Evolutionary conservation across 2,797 vertebrate species (phyloP).

Genomic region (Microcaecilia unicolor): DNA sequence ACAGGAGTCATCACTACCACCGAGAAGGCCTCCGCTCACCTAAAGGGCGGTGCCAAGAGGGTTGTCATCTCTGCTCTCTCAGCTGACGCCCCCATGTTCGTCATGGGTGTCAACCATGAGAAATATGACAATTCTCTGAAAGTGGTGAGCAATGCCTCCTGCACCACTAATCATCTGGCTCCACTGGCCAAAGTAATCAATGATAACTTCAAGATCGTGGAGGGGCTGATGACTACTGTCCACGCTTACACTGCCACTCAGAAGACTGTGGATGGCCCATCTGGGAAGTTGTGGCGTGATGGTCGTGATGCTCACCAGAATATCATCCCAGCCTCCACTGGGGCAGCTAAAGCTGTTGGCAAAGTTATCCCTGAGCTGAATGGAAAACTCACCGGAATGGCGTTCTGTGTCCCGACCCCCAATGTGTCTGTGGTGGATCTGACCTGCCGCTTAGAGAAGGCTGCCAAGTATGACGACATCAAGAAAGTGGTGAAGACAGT

Average conservation of each 20-base stretch:
- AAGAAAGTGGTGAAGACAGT: slow-evolving; percentile 89
- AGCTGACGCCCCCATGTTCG: slow-evolving; percentile 94
- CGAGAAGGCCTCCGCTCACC: slow-evolving; percentile 88
- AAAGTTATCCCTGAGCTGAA: slow-evolving; percentile 96
- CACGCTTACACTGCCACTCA: slow-evolving; percentile 94
- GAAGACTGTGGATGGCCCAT: slow-evolving; percentile 94
- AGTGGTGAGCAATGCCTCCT: slow-evolving; percentile 94
- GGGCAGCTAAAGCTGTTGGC: slow-evolving; percentile 91
- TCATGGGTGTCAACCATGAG: slow-evolving; percentile 95
- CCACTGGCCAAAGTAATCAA: slow-evolving; percentile 93
- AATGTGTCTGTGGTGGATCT: slow-evolving; percentile 95
- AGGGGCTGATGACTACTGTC: slow-evolving; percentile 95
- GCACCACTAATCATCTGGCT: slow-evolving; percentile 93
- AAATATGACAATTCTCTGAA: slow-evolving; percentile 80
- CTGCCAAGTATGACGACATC: slow-evolving; percentile 90
- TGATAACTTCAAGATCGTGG: slow-evolving; percentile 87
- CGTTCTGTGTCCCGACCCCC: slow-evolving; percentile 94
- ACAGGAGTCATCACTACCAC: slow-evolving; percentile 93
- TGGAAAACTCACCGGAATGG: slow-evolving; percentile 94
- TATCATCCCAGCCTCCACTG: slow-evolving; percentile 94
- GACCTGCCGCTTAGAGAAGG: slow-evolving; percentile 87
- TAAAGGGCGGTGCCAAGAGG: slow-evolving; percentile 92
- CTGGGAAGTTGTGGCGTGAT: slow-evolving; percentile 89
- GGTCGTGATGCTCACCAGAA: slow-evolving; percentile 91
- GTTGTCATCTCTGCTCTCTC: slow-evolving; percentile 96